Evolutionary conservation across 64 coral and sea anemone genomes (phyloP).

Genomic region (Exaiptasia diaphana): DNA sequence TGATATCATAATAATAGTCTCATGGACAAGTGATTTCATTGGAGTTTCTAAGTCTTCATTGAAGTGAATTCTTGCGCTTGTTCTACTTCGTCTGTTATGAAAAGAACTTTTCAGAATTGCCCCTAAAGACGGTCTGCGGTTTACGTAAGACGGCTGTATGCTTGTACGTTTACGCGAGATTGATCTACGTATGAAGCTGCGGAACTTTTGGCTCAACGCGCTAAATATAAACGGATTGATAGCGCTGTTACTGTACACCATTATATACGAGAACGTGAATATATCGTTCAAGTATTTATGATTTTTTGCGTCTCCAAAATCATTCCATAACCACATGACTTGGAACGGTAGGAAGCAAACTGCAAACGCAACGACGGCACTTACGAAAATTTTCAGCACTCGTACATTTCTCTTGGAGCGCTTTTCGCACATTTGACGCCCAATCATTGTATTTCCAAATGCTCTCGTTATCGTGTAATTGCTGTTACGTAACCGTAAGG

Average conservation of each 20-base stretch:
- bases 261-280: constrained; percentile 50
- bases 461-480: neutral
- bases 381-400: constrained; percentile 49
- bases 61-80: no score
- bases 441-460: neutral
- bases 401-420: constrained; percentile 4
- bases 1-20: no score
- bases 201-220: constrained; percentile 2
- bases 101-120: no score
- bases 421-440: neutral
- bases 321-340: constrained; percentile 59
- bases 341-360: constrained; percentile 58
- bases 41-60: no score
- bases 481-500: neutral
- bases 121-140: no score
- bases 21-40: no score
- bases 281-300: constrained; percentile 18
- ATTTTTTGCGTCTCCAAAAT: constrained; percentile 26
- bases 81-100: no score
- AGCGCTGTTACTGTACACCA: constrained; percentile 58
- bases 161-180: no score
- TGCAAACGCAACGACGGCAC: constrained; percentile 51
- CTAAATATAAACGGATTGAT: constrained; percentile 69
- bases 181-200: no score
- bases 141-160: no score